These are phyloP conservation scores for Caenorhabditis sulstoni DNA, from an alignment of 2,888 invertebrate genomes.

Conservation along the genomic window DNA sequence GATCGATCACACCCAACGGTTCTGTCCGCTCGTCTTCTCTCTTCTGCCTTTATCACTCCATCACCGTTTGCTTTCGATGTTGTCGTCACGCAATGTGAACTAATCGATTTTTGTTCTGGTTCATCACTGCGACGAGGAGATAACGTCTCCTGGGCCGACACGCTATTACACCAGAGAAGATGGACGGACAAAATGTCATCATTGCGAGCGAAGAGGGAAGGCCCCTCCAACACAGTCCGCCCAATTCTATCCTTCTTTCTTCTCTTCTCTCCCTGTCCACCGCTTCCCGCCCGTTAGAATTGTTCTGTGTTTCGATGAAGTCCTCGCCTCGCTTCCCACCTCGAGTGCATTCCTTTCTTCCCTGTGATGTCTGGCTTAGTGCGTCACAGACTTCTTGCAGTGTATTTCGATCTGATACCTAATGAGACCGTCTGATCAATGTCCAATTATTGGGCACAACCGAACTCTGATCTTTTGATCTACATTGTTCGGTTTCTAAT, in stretches of 20 bases:
- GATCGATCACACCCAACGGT: neutral
- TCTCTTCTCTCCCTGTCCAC: too few species aligned
- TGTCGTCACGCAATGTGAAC: constrained; percentile 12
- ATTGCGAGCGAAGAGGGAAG: neutral
- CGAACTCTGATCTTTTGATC: too few species aligned
- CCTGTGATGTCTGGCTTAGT: neutral
- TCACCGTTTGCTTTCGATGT: neutral
- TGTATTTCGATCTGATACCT: too few species aligned
- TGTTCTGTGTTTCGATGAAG: constrained; percentile 39
- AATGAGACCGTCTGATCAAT: too few species aligned
- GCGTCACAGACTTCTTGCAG: too few species aligned
- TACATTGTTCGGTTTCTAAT: too few species aligned
- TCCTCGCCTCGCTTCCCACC: neutral
- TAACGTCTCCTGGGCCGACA: constrained; percentile 23
- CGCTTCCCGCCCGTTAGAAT: too few species aligned
- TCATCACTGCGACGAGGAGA: constrained; percentile 7
- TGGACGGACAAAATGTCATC: constrained; percentile 41
- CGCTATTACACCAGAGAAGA: constrained; percentile 10
- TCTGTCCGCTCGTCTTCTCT: too few species aligned
- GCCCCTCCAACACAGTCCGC: too few species aligned
- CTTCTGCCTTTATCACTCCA: too few species aligned
- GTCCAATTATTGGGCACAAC: too few species aligned
- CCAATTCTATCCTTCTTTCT: too few species aligned
- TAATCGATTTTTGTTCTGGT: constrained; percentile 44
- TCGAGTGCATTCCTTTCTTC: constrained; percentile 1